A percentile compares a stretch with the other conserved stretches of the same genome.
phyloP scores from a whole-genome alignment of 2,113 vertebrate genomes.

The Lycaon pictus region DNA sequence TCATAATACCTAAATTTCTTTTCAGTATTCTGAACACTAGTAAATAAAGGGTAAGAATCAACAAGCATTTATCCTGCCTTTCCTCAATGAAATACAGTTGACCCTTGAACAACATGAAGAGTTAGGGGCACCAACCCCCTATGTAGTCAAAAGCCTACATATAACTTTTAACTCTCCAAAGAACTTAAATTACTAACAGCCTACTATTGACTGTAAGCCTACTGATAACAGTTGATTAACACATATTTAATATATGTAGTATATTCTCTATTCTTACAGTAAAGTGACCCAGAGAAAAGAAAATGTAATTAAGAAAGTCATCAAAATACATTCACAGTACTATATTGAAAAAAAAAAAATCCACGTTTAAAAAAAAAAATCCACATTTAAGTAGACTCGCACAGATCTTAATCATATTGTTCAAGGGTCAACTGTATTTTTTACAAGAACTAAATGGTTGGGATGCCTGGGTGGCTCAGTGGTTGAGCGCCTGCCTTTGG shows the following conservation, averaged over 20 bases:
- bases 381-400: background rate
- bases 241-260: background rate
- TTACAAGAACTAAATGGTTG: background rate
- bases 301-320: background rate
- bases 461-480: too few relatives aligned
- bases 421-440: background rate
- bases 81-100: conserved; percentile 11
- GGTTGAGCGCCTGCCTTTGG: too few relatives aligned
- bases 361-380: background rate
- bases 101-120: background rate
- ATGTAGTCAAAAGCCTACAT: background rate
- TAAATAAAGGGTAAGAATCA: conserved; percentile 22
- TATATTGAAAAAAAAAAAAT: background rate
- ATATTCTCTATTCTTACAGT: background rate
- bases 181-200: background rate
- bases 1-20: background rate
- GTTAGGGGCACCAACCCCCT: background rate
- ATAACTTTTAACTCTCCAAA: background rate
- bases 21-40: conserved; percentile 22
- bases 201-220: background rate
- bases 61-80: conserved; percentile 23
- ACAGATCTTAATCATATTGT: background rate
- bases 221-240: background rate
- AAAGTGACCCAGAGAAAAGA: background rate
- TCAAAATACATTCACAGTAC: background rate